Percentiles rank a stretch among this genome's conserved stretches.
Evolutionary conservation across 2,113 vertebrate genomes (phyloP).

Genomic region (Boulengeromyrus knoepffleri): DNA sequence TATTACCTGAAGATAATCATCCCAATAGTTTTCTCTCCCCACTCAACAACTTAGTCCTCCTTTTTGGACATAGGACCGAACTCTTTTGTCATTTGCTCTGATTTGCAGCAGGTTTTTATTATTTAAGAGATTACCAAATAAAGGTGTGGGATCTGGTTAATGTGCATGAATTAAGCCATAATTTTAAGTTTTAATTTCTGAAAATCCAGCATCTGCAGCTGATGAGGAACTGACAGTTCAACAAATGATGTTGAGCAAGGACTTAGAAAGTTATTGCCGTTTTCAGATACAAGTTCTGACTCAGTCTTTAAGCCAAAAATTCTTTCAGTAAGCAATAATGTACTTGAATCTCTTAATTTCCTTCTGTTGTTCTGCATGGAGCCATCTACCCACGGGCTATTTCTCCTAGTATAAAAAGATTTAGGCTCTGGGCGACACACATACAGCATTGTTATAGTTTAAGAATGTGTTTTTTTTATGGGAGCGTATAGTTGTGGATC

Average conservation of each 20-base stretch:
- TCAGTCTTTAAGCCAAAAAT: neutral
- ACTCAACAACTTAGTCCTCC: neutral
- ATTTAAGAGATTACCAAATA: neutral
- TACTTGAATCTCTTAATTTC: conserved; percentile 5
- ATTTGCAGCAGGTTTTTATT: neutral
- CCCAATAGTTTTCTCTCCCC: neutral
- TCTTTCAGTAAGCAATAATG: conserved; percentile 3
- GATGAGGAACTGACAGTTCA: neutral
- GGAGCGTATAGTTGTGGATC: neutral
- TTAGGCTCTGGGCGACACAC: neutral
- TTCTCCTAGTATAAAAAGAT: conserved; percentile 5
- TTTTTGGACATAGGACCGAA: neutral
- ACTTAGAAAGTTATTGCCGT: neutral
- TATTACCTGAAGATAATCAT: too few species aligned
- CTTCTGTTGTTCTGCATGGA: neutral
- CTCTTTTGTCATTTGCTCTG: neutral
- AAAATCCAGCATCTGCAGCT: neutral
- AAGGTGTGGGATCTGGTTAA: neutral
- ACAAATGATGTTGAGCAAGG: neutral
- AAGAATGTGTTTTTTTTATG: neutral
- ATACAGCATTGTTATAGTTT: neutral
- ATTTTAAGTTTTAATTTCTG: neutral
- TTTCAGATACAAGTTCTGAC: neutral
- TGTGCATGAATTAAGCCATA: neutral
- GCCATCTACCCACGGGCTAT: neutral